Percentiles rank a stretch among this genome's conserved stretches.
phyloP scores from a whole-genome alignment of 1,140 invertebrate genomes.

The Pogonomyrmex barbatus region DNA sequence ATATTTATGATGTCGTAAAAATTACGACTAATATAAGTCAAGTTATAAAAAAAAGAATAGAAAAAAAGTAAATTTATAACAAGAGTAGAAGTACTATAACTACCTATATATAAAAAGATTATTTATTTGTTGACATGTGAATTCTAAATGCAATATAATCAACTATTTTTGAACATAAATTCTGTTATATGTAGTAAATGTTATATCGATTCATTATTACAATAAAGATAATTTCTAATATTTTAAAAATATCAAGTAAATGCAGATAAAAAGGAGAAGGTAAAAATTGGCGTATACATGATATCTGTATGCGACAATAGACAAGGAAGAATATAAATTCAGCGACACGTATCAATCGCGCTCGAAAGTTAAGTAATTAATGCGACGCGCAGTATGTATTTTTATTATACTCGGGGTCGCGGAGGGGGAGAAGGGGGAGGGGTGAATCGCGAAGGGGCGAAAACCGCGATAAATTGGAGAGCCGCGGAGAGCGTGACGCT shows the following conservation, averaged over 20 bases:
- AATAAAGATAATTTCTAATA: not conserved
- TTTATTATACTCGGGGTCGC: not conserved
- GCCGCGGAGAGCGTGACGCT: constrained; percentile 73
- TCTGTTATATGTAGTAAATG: no score
- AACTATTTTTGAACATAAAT: not conserved
- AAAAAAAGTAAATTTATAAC: not conserved
- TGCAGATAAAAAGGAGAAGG: not conserved
- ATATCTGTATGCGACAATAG: not conserved
- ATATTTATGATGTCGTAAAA: not conserved
- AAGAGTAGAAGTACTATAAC: not conserved
- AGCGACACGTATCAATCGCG: no score
- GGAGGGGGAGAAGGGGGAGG: not conserved
- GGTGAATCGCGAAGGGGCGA: not conserved
- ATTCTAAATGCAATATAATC: not conserved
- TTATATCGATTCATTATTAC: not conserved
- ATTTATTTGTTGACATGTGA: not conserved
- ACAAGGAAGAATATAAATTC: not conserved
- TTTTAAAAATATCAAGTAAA: not conserved
- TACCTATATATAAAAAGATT: constrained; percentile 8
- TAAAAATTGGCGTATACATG: not conserved
- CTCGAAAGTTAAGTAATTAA: constrained; percentile 14
- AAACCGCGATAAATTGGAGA: constrained; percentile 71
- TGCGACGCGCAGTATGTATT: constrained; percentile 3
- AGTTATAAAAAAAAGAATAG: not conserved
- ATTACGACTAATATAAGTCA: constrained; percentile 3